Evolutionary conservation across 2,113 vertebrate genomes (phyloP), one percentile per base, ranked within the genome.

Genomic region (Felis catus): DNA sequence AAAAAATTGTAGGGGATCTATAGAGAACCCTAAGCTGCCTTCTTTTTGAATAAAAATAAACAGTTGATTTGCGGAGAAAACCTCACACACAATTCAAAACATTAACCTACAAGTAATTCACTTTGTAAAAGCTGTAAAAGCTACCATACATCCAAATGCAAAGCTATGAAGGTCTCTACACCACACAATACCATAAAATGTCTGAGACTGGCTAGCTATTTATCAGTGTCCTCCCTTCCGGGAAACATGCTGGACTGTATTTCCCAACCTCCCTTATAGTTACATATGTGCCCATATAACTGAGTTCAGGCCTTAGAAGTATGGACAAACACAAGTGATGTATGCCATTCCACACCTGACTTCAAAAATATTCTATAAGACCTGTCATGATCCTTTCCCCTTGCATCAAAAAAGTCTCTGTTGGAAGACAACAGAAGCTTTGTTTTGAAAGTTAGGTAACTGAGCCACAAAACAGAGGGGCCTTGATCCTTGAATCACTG

Each of bases 41-140:
- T 96, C 79, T 89, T 95, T 84, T 36, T 71, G 36, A 97, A 89
- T 45, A 92, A 87, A 97, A 81, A 90, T 55, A 91, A 89, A 81
- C 27, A 36, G 31, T 25, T 90, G 36, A 61, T 95, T 90, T 97
- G 86, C 63, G 18, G 33, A 91, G 66, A 96, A 87, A 86, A 45
- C 3, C 10, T 96, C 73, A 55, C 48, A 61, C 21, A 61, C 41
- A 93, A 91, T 68, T 92, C 68, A 92, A 94, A 87, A 41, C 8
- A 15, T 70, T 58, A 70, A 53, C 31, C 23, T 29, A n/a, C 8
- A 86, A 81, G 73, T 53, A 66, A 31, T 36, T 23, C 68, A 73
- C 41, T 89, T 41, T 66, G 84, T 48, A 66, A 41, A 94, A 61
- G 7, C 39, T 70, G 66, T 27, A 79, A 65, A 71, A 78, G 25